These are phyloP conservation scores for Suillia variegata DNA, from an alignment of 2,888 invertebrate genomes.

Conservation along the genomic window DNA sequence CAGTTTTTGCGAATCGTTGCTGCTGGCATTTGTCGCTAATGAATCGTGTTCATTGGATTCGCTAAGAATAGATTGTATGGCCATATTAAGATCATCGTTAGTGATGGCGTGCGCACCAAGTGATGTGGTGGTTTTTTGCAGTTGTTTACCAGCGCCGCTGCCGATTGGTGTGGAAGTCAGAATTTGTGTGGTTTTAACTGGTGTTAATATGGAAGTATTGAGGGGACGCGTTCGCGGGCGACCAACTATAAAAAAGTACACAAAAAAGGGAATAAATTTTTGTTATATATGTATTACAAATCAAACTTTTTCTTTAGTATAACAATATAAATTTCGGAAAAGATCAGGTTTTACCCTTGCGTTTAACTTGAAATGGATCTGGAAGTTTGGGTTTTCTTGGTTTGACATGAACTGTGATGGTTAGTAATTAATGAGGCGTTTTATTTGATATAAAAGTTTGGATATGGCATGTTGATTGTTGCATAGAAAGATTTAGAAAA, in stretches of 20 bases:
- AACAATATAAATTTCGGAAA: slow-evolving; percentile 4
- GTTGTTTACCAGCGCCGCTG: slow-evolving; percentile 5
- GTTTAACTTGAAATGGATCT: slow-evolving; percentile 57
- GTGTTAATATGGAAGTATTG: slow-evolving; percentile 31
- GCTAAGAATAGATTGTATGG: slow-evolving; percentile 59
- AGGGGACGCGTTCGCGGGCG: slow-evolving; percentile 61
- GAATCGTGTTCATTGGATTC: slow-evolving; percentile 47
- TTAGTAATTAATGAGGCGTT: too few relatives aligned
- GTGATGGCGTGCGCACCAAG: slow-evolving; percentile 27
- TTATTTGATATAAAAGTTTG: slow-evolving; percentile 25
- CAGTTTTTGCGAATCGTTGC: slow-evolving; percentile 33
- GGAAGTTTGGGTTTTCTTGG: slow-evolving; percentile 41
- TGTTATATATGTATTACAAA: slow-evolving; percentile 36
- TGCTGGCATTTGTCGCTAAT: slow-evolving; percentile 21
- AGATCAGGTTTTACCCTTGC: slow-evolving; percentile 57
- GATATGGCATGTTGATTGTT: slow-evolving; percentile 7
- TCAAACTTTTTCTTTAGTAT: slow-evolving; percentile 15
- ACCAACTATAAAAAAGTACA: slow-evolving; percentile 60
- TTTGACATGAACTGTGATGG: slow-evolving; percentile 27
- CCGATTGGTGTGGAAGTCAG: slow-evolving; percentile 15
- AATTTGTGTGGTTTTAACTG: slow-evolving; percentile 22
- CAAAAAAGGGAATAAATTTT: slow-evolving; percentile 27
- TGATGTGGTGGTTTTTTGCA: slow-evolving; percentile 31
- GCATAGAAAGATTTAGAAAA: not conserved
- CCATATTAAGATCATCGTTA: slow-evolving; percentile 56